Conservation (phyloP, 2,113 vertebrate genomes). For the Notarius lentiginosus region DNA sequence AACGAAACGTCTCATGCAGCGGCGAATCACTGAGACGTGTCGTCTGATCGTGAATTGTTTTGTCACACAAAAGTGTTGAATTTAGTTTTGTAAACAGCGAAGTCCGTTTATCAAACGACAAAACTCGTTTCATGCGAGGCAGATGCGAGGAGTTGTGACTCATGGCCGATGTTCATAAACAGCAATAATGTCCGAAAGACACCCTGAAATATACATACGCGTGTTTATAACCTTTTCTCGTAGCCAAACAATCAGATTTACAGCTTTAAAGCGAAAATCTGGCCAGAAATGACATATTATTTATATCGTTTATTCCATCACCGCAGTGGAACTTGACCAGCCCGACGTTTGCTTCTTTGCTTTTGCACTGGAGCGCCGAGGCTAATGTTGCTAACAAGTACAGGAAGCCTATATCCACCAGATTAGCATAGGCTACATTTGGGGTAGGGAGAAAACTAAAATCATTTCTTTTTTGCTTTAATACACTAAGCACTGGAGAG, state of each 20-base stretch:
- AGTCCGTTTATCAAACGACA: background rate
- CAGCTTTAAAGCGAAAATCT: background rate
- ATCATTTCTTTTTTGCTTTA: background rate
- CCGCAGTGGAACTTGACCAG: background rate
- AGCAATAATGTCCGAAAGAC: background rate
- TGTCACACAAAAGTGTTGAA: background rate
- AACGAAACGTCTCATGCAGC: background rate
- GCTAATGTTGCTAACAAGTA: background rate
- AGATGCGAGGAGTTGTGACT: background rate
- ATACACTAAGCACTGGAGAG: conserved; percentile 16
- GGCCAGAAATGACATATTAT: background rate
- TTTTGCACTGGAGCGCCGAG: background rate
- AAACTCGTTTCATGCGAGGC: background rate
- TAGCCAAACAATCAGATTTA: background rate
- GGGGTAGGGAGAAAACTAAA: background rate
- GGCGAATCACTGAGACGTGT: background rate
- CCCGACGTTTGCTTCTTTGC: background rate
- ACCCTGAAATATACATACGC: background rate
- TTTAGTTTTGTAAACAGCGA: background rate
- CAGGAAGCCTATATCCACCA: background rate
- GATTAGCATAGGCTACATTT: background rate
- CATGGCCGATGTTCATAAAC: background rate
- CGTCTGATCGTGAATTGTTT: background rate
- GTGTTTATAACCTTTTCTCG: background rate
- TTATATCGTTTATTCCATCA: no score